These are phyloP conservation scores for Tadarida brasiliensis DNA, from an alignment of 2,797 vertebrate genomes.

Conservation along the genomic window DNA sequence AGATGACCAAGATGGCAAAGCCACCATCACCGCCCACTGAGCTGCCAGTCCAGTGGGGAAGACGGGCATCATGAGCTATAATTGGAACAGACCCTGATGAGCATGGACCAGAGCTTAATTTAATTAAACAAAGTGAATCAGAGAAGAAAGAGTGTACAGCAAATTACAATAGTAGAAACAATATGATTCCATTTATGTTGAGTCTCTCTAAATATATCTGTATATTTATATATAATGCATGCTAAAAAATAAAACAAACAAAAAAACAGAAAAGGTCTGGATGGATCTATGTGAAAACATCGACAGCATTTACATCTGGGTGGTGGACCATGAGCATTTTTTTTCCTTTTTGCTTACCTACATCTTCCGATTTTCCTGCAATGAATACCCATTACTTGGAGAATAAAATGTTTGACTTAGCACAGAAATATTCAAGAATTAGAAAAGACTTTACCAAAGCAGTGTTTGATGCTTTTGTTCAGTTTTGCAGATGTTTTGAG, in stretches of 20 bases:
- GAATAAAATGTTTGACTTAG: background rate
- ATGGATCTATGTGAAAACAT: background rate
- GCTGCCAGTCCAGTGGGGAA: background rate
- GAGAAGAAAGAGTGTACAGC: background rate
- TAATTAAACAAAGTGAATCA: background rate
- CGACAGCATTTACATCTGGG: background rate
- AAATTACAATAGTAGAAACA: background rate
- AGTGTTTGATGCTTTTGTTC: background rate
- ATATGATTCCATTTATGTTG: background rate
- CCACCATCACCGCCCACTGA: background rate
- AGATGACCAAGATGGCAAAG: background rate
- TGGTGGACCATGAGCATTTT: background rate
- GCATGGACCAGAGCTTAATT: background rate
- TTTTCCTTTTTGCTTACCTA: background rate
- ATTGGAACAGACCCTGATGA: background rate
- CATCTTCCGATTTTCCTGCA: constrained; percentile 38
- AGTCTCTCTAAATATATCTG: background rate
- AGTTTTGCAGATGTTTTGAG: background rate
- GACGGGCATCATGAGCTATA: background rate
- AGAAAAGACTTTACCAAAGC: background rate
- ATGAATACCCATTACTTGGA: background rate
- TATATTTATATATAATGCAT: background rate
- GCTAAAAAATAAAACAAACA: no score
- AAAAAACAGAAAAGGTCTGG: background rate
- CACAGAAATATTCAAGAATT: background rate